Evolutionary conservation across 2,797 vertebrate genomes (phyloP), one percentile per base, ranked within the genome.

Genomic region (Acipenser ruthenus): DNA sequence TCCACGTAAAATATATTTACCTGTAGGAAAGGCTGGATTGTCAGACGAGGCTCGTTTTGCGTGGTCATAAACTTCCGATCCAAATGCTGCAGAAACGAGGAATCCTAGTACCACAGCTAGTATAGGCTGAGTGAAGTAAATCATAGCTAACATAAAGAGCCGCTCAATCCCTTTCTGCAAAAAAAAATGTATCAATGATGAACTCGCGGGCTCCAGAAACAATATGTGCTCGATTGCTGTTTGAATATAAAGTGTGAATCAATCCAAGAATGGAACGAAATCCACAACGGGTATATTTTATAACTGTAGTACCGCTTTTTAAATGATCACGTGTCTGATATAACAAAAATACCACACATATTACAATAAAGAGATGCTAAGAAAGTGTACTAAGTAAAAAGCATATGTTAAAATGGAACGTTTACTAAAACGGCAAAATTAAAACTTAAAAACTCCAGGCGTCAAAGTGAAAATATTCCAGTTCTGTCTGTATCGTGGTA

Each of bases 81-180:
- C 84, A 80, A 90, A 83, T 81, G 90, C 86, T 82, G 87, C 88
- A 88, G 81, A 89, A 85, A 91, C 85, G 85, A 90, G 80, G 83
- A 91, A 87, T 87, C 89, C 90, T 85, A 90, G 86, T 85, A 91
- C 73, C 60, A 84, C 73, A 78, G 84, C 78, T 77, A 37, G 37
- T 5, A 87, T 73, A 63, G 83, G 74, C 78, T 74, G 73, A 78
- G 78, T 80, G 72, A 84, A 81, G 82, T 72, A 83, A 83, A 80
- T 86, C 90, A 91, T 91, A 79, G 78, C 88, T 78, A 62, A 62
- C 73, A 60, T 4, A 74, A 69, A 37, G 10, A 23, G 64, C 66
- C 67, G 61, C 70, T 51, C 65, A 74, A 67, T 75, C 65, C 65
- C 77, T 72, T 77, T 78, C 77, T 74, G 66, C 63, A 52, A 70